Base-by-base conservation (phyloP, 2,888 invertebrate genomes). In the Drosophila anomalata region DNA sequence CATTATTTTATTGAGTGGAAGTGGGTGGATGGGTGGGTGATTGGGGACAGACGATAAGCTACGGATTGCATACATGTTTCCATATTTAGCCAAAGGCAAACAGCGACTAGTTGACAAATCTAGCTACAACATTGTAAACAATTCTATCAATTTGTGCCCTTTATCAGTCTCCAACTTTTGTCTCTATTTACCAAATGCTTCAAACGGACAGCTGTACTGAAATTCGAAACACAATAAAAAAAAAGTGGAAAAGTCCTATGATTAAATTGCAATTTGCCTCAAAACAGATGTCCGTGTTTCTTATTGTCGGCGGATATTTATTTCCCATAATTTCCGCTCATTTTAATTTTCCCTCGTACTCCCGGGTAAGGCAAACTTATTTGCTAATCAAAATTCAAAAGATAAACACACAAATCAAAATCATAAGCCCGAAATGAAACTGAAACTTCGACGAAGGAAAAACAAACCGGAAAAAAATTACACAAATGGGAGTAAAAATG, bases 371-470 rank as follows among this genome's bases (percentile, higher is more conserved):
- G 31, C 52, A 41, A 55, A 63, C 57, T 36, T 62, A 63, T 72
- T 71, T 72, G 71, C 62, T 67, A 76, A 65, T 66, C 58, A 63
- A 75, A 77, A 78, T 77, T 77, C 59, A 54, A 77, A 81, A 77
- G 71, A 75, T 72, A 86, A 82, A 75, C 65, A 81, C 61, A 83
- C 73, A 86, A 84, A 84, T 80, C 78, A 80, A 80, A 79, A 56
- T 75, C 77, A 73, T 69, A 73, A 75, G 75, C 73, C 58, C 62
- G 8, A 53, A 58, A 62, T 56, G 68, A 77, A 87, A 79, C 68
- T 70, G 79, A 86, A 77, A 78, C 74, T 58, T 20, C 31, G 54
- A 26, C 24, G 8, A 61, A 36, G 12, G 8, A 39, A 46, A 46
- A 41, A 50, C 57, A 58, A 41, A 54, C 47, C 55, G 42, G 57